Evolutionary conservation across 2,113 vertebrate species (phyloP).

Genomic region (Heliornis fulica): DNA sequence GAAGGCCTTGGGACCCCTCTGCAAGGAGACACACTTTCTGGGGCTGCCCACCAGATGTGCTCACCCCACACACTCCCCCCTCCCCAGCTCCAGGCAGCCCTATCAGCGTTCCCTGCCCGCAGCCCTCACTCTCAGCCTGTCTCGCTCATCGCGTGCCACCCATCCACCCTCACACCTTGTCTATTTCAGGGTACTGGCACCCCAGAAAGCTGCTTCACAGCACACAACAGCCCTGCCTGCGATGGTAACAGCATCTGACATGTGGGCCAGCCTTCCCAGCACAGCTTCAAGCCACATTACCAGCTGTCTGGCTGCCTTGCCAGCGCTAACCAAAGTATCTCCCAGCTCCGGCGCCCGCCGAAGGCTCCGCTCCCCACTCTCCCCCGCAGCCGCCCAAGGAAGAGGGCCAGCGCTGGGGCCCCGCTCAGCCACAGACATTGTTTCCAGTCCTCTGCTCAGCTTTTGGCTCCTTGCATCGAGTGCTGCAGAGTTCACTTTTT

Average conservation of each 20-base stretch:
- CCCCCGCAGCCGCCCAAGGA: neutral
- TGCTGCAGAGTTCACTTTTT: neutral
- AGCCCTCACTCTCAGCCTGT: neutral
- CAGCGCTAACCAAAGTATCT: neutral
- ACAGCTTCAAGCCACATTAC: neutral
- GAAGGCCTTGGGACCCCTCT: rapidly evolving
- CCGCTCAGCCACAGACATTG: neutral
- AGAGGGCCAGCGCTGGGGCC: neutral
- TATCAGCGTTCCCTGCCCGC: rapidly evolving
- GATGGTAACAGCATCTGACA: neutral
- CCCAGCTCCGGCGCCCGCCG: neutral
- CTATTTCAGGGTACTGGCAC: neutral
- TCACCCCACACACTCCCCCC: neutral
- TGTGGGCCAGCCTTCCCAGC: too few species aligned
- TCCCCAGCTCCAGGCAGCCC: neutral
- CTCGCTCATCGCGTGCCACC: rapidly evolving
- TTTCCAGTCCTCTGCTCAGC: neutral
- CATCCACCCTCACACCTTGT: neutral
- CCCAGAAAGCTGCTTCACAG: neutral
- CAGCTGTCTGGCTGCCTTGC: rapidly evolving
- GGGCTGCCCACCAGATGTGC: too few species aligned
- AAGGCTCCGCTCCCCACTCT: neutral
- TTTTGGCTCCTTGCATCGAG: neutral
- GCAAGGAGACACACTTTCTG: neutral
- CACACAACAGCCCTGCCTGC: neutral